Conservation (phyloP, 2,888 invertebrate species). For the Drosophila siamana region DNA sequence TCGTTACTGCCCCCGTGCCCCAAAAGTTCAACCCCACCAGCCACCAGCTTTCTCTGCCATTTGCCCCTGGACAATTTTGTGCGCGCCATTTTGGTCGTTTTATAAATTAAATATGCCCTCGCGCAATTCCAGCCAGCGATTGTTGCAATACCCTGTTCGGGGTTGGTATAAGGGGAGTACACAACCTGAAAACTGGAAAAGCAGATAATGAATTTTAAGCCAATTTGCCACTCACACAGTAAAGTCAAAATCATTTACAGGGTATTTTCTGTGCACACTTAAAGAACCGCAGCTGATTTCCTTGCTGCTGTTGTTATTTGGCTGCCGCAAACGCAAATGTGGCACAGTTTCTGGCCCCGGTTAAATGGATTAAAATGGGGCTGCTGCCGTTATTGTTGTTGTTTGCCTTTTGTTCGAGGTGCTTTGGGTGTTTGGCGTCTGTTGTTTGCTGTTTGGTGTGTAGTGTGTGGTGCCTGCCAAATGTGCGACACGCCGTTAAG, state of each 20-base stretch:
- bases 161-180: background rate
- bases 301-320: constrained; percentile 13
- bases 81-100: constrained; percentile 62
- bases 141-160: constrained; percentile 36
- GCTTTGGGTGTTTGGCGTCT: background rate
- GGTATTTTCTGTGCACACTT: constrained; percentile 12
- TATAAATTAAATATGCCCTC: constrained; percentile 75
- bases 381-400: constrained; percentile 17
- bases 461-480: constrained; percentile 27
- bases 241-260: constrained; percentile 36
- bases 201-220: no score
- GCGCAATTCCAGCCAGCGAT: constrained; percentile 58
- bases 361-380: constrained; percentile 66
- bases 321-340: constrained; percentile 53
- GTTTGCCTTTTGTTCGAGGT: constrained; percentile 1
- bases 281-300: background rate
- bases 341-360: constrained; percentile 62
- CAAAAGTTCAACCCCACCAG: background rate
- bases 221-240: no score
- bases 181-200: background rate
- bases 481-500: constrained; percentile 80
- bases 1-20: constrained; percentile 5
- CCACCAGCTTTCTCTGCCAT: constrained; percentile 7
- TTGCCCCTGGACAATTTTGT: constrained; percentile 50
- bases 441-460: background rate